Base-by-base conservation (phyloP, 53 echinoderm and acorn worm species). In the Henricia sp. region DNA sequence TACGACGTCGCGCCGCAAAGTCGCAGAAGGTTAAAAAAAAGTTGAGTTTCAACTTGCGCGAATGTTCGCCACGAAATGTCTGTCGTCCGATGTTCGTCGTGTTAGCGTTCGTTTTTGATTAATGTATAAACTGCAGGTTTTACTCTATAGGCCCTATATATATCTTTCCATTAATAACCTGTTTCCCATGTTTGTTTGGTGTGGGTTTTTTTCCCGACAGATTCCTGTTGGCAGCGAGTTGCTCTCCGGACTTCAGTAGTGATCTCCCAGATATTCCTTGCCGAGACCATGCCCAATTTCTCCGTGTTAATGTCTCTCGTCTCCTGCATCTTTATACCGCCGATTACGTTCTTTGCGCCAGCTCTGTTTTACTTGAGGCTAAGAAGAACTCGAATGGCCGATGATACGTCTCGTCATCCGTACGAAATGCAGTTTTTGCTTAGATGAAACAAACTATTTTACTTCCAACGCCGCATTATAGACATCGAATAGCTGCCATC, bases 281-380 rank as follows among this genome's bases (percentile, higher is more conserved):
- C 38, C 11, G 75, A 74, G 40, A 38, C 75, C 10, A 12, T 74
- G 12, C 75, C 75, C 1, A 55, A 74, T 23, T 56, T 74, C 27
- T 38, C 75, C 50, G 75, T 74, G 25, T 5, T 74, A 17, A 36
- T 74, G 2, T 14, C 75, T 10, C 11, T 74, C 10, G 5, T 74
- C 17, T 19, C 75, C 37, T 55, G 23, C 0, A 16, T 74, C 17
- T 3, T 12, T 0, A 35, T 20, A 16, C 55, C 75, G 12, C 40
- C 55, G 4, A 36, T 74, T 37, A 23, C 55, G 11, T 74, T 55
- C 41, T 5, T 74, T 38, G 75, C 41, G 13, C 75, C 75, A 0
- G 39, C 55, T 3, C 55, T 56, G 3, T 23, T 30, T 24, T 74
- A 74, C 56, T n/a, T 74, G 24, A 26, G 57, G 57, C 38, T 74